Conservation (phyloP, 2,888 invertebrate genomes). For the Julus scanicus region DNA sequence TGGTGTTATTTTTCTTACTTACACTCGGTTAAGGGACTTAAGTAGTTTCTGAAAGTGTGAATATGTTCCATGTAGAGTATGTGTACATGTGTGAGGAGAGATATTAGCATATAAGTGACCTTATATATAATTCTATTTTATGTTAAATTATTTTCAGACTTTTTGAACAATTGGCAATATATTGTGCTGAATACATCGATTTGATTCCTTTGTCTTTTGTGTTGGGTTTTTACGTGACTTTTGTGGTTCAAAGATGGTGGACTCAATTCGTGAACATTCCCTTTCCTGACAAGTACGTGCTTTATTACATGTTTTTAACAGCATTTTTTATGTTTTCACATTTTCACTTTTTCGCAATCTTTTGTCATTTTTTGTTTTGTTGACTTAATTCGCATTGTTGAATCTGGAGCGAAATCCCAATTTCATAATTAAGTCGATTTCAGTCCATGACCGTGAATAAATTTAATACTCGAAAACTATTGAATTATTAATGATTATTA, state of each 20-base stretch:
- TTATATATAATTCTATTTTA: too few species aligned
- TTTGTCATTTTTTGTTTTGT: conserved; percentile 43
- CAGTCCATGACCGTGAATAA: conserved; percentile 22
- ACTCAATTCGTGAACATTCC: conserved; percentile 53
- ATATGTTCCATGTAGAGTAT: too few species aligned
- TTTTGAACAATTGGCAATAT: conserved; percentile 84
- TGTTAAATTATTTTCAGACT: conserved; percentile 69
- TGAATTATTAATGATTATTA: neutral
- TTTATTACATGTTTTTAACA: neutral
- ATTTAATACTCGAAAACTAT: neutral
- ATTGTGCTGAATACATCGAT: conserved; percentile 87
- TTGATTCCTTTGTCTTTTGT: conserved; percentile 95
- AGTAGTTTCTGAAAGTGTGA: too few species aligned
- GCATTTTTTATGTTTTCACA: neutral
- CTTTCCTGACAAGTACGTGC: conserved; percentile 75
- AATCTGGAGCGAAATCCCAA: conserved; percentile 9
- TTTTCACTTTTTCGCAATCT: conserved; percentile 63
- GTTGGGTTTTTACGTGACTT: conserved; percentile 91
- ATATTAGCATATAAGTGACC: too few species aligned
- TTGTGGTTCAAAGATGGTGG: conserved; percentile 89
- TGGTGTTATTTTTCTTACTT: too few species aligned
- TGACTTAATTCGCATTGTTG: neutral
- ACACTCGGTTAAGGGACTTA: too few species aligned
- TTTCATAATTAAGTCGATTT: neutral
- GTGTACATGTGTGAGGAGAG: too few species aligned